Evolutionary conservation across 2,888 invertebrate species (phyloP).

Genomic region (Automeris io): DNA sequence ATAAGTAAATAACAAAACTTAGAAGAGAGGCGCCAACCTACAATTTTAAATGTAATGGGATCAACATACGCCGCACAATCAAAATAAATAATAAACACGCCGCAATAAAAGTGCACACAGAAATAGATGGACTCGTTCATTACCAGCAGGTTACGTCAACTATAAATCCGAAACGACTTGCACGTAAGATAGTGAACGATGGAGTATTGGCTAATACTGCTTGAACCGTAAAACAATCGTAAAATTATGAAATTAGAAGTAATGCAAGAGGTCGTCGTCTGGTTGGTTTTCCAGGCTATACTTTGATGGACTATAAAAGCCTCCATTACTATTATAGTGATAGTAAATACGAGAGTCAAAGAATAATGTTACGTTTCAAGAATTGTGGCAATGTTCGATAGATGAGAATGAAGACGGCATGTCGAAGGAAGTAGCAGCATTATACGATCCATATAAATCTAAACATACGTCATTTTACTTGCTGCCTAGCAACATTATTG

Average conservation of each 20-base stretch:
- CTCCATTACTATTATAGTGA: too few relatives aligned
- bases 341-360: too few relatives aligned
- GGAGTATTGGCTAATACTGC: slow-evolving; percentile 24
- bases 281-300: not conserved
- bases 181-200: slow-evolving; percentile 15
- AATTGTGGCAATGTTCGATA: too few relatives aligned
- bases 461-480: too few relatives aligned
- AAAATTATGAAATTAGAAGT: slow-evolving; percentile 18
- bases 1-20: too few relatives aligned
- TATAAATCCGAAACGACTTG: slow-evolving; percentile 24
- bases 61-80: slow-evolving; percentile 1
- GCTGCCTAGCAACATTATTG: too few relatives aligned
- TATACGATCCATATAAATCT: too few relatives aligned
- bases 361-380: too few relatives aligned
- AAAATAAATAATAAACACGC: slow-evolving; percentile 13
- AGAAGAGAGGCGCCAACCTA: slow-evolving; percentile 1
- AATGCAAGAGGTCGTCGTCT: slow-evolving; percentile 7
- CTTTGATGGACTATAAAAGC: slow-evolving; percentile 1
- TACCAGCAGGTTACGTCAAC: slow-evolving; percentile 23
- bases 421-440: too few relatives aligned
- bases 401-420: too few relatives aligned
- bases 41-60: slow-evolving; percentile 4
- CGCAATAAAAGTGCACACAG: slow-evolving; percentile 12
- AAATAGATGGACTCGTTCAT: slow-evolving; percentile 20
- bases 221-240: slow-evolving; percentile 26